Evolutionary conservation across 2,113 vertebrate genomes (phyloP).

Genomic region (Thamnophis sirtalis): DNA sequence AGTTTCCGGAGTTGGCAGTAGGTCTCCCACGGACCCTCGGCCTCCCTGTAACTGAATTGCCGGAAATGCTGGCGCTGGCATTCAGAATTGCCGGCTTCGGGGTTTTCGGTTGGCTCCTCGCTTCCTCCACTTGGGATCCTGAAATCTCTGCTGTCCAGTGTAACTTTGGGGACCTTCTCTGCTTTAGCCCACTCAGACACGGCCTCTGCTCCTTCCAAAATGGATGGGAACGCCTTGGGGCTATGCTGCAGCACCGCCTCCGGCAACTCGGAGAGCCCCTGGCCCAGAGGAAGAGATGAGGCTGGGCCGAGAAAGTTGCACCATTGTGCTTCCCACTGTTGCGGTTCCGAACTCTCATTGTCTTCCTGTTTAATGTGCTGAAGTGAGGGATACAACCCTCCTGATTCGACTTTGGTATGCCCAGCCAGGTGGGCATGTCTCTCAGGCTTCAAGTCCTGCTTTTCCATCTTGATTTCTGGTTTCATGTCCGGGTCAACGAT

Average conservation of each 20-base stretch:
- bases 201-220: background rate
- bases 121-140: no score
- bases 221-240: background rate
- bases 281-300: background rate
- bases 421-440: background rate
- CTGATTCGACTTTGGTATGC: no score
- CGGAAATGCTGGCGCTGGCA: slow-evolving; percentile 5
- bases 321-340: background rate
- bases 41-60: background rate
- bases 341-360: fast-evolving
- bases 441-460: background rate
- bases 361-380: background rate
- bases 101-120: background rate
- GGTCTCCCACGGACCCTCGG: background rate
- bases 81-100: background rate
- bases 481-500: background rate
- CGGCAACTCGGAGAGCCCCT: no score
- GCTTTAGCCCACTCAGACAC: background rate
- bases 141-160: background rate
- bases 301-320: background rate
- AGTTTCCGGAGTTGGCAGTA: slow-evolving; percentile 9
- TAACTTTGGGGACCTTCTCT: background rate
- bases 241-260: fast-evolving
- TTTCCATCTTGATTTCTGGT: background rate
- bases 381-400: background rate